Percentiles rank a stretch among this genome's conserved stretches.
Evolutionary conservation across 2,113 vertebrate species (phyloP).

Genomic region (Clarias macrocephalus): DNA sequence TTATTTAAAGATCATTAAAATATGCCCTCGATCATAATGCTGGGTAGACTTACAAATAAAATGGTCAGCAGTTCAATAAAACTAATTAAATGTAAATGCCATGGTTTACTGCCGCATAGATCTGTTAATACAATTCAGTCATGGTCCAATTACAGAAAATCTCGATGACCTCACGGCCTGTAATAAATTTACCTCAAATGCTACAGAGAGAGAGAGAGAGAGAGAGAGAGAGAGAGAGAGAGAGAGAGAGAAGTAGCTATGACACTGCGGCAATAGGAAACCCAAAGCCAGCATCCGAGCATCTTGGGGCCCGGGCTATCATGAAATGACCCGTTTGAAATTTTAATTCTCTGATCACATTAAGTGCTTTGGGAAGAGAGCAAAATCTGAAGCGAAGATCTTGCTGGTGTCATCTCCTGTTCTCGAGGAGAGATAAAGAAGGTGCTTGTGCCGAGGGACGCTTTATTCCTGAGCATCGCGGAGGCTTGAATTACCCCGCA

Average conservation of each 20-base stretch:
- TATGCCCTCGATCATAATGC: slow-evolving; percentile 86
- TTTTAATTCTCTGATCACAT: slow-evolving; percentile 85
- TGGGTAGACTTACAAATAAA: slow-evolving; percentile 84
- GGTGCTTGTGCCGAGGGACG: slow-evolving; percentile 45
- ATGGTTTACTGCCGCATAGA: slow-evolving; percentile 84
- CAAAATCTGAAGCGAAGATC: slow-evolving; percentile 70
- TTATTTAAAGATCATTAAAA: slow-evolving; percentile 88
- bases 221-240: slow-evolving; percentile 25
- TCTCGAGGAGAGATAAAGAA: slow-evolving; percentile 59
- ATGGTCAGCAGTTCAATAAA: slow-evolving; percentile 85
- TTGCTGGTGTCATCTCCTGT: slow-evolving; percentile 69
- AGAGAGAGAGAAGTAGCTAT: slow-evolving; percentile 52
- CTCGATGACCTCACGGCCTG: slow-evolving; percentile 79
- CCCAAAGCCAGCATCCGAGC: slow-evolving; percentile 59
- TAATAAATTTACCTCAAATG: slow-evolving; percentile 82
- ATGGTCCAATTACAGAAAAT: slow-evolving; percentile 86
- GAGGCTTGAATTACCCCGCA: slow-evolving; percentile 68
- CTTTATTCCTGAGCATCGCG: slow-evolving; percentile 62
- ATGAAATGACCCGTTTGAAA: slow-evolving; percentile 76
- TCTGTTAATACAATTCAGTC: slow-evolving; percentile 85
- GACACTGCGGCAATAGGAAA: slow-evolving; percentile 65
- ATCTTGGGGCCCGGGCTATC: slow-evolving; percentile 62
- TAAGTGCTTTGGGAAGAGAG: slow-evolving; percentile 80
- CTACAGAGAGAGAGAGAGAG: slow-evolving; percentile 23
- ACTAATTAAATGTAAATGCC: slow-evolving; percentile 92